Evolutionary conservation across 2,888 invertebrate genomes (phyloP), one percentile per base, ranked within the genome.

Genomic region (Apamea sordens): DNA sequence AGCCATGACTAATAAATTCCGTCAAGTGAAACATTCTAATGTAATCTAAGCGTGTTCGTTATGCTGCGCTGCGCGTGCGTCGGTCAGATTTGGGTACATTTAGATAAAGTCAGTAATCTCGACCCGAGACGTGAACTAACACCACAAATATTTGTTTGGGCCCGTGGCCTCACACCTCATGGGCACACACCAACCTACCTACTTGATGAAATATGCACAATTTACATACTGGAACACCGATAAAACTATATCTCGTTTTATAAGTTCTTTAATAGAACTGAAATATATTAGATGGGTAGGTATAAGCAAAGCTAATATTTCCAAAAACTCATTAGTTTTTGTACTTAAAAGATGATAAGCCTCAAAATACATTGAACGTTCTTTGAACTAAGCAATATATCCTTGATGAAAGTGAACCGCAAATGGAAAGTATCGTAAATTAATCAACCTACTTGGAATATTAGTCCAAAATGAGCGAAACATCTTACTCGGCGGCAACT

Each of bases 81-180:
- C 87, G 88, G 93, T 94, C 93, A 95, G 93, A 93, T 94, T 93
- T 92, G 92, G 92, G 91, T 90, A 91, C 93, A 93, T 90, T 93
- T 90, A 94, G 95, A 95, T 95, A 95, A 94, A 94, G 90, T 92
- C 90, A 91, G 93, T 95, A 94, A 95, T 95, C 95, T 95, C 91
- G 82, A 90, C 89, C 89, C 88, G 91, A 92, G 92, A 92, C 91
- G 90, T 88, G 88, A 93, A 93, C 93, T 91, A 92, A 92, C 93
- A 90, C 83, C 86, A 91, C 94, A 95, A 96, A 96, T 95, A 95
- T 96, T 96, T 95, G 94, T 91, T 88, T 84, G 85, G 92, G 91
- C 90, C 90, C 89, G 88, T 86, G 90, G 92, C 92, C 91, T 91
- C 92, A 91, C 92, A 91, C 92, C 90, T 92, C 86, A 90, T 73